Evolutionary conservation across 2,888 invertebrate species (phyloP).

Genomic region (Dynastes tityus): DNA sequence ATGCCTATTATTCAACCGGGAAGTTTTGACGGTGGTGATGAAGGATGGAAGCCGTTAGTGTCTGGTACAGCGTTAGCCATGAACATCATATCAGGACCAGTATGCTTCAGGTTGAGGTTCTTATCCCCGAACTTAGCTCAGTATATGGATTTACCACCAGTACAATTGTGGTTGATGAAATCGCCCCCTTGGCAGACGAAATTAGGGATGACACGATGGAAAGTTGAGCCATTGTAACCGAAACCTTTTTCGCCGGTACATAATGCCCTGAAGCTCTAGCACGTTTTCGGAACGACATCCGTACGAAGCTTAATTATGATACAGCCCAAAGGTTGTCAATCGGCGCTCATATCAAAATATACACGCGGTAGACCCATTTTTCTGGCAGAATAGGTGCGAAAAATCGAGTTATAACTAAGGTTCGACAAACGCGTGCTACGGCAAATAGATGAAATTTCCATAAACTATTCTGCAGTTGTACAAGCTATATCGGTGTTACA

Average conservation of each 20-base stretch:
- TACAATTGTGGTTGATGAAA: slow-evolving; percentile 95
- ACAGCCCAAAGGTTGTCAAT: slow-evolving; percentile 84
- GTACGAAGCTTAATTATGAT: slow-evolving; percentile 91
- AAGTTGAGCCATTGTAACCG: slow-evolving; percentile 93
- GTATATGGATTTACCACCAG: slow-evolving; percentile 97
- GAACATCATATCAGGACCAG: slow-evolving; percentile 91
- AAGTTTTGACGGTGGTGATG: slow-evolving; percentile 92
- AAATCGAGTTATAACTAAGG: slow-evolving; percentile 62
- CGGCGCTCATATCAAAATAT: slow-evolving; percentile 91
- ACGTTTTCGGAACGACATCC: slow-evolving; percentile 95
- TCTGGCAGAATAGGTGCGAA: slow-evolving; percentile 72
- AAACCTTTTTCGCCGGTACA: slow-evolving; percentile 97
- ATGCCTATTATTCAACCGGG: slow-evolving; percentile 95
- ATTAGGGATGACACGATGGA: slow-evolving; percentile 97
- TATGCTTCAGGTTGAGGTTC: slow-evolving; percentile 96
- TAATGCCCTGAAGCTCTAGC: slow-evolving; percentile 96
- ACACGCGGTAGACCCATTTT: slow-evolving; percentile 90
- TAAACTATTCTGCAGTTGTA: too few species aligned
- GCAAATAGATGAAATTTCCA: too few species aligned
- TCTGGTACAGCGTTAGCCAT: slow-evolving; percentile 98
- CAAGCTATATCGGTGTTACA: too few species aligned
- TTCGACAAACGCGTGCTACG: too few species aligned
- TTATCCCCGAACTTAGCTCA: slow-evolving; percentile 97
- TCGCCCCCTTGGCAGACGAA: slow-evolving; percentile 99
- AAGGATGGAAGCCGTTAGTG: slow-evolving; percentile 99